These are phyloP conservation scores for Dipus sagitta DNA, from an alignment of 2,797 vertebrate species.

Conservation along the genomic window DNA sequence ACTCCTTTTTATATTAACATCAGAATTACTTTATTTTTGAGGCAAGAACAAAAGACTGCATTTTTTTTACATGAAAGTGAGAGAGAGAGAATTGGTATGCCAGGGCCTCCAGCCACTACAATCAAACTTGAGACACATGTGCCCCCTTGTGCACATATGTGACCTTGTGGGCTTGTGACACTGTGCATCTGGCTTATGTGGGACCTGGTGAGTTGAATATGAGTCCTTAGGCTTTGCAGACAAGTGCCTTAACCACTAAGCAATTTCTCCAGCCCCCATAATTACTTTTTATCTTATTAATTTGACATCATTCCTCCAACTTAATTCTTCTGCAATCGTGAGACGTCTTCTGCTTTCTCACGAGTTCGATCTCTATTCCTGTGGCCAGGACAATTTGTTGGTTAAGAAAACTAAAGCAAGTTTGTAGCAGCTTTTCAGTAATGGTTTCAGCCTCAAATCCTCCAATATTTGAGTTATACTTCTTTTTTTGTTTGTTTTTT, in stretches of 20 bases:
- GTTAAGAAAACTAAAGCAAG: neutral
- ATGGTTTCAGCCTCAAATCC: neutral
- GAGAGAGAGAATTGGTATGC: no score
- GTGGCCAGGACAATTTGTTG: neutral
- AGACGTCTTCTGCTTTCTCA: neutral
- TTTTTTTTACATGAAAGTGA: no score
- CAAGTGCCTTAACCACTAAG: no score
- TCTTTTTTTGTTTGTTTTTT: constrained; percentile 13
- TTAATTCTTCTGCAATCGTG: neutral
- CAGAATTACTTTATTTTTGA: constrained; percentile 5
- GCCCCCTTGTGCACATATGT: no score
- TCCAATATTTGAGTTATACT: neutral
- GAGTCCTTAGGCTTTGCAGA: no score
- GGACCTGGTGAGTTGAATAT: no score
- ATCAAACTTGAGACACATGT: no score
- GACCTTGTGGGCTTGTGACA: no score
- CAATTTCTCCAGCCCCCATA: no score
- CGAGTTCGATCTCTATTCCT: neutral
- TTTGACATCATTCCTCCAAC: constrained; percentile 22
- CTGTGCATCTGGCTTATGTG: no score
- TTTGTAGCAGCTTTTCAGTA: neutral
- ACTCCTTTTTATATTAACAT: constrained; percentile 7
- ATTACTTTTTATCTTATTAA: neutral
- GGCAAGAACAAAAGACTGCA: no score
- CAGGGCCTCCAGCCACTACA: no score